Conservation (phyloP, 2,888 invertebrate species). For the Archips crataeganus region DNA sequence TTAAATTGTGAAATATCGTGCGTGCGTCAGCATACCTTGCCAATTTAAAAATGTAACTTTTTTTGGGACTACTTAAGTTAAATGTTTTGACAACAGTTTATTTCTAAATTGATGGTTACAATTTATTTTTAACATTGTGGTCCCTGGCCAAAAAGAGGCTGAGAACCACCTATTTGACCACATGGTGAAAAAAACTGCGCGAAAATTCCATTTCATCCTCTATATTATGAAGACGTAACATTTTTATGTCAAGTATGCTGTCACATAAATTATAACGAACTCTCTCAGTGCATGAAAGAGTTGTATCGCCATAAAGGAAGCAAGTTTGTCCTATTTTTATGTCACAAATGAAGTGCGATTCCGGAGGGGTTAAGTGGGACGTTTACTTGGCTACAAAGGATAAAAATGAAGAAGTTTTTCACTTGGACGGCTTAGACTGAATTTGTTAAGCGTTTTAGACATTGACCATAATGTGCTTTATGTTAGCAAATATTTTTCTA, state of each 20-base stretch:
- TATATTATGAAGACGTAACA: constrained; percentile 20
- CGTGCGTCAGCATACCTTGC: too few relatives aligned
- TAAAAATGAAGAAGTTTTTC: constrained; percentile 6
- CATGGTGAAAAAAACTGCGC: background rate
- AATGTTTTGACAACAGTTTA: too few relatives aligned
- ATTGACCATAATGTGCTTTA: background rate
- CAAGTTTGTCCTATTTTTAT: constrained; percentile 15
- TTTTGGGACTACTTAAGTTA: too few relatives aligned
- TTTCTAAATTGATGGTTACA: too few relatives aligned
- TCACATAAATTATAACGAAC: constrained; percentile 26
- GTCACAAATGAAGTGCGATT: constrained; percentile 9
- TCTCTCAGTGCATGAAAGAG: constrained; percentile 17
- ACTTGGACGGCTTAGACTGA: background rate
- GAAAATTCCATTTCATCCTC: constrained; percentile 9
- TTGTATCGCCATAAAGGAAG: constrained; percentile 19
- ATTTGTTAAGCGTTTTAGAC: background rate
- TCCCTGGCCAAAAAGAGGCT: too few relatives aligned
- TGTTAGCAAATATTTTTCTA: too few relatives aligned
- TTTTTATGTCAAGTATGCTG: constrained; percentile 25
- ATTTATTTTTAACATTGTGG: too few relatives aligned
- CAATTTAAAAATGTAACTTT: too few relatives aligned
- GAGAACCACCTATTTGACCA: too few relatives aligned
- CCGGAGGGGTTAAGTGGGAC: constrained; percentile 7
- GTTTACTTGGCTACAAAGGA: constrained; percentile 8
- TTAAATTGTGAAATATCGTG: too few relatives aligned